Evolutionary conservation across 2,113 vertebrate species (phyloP).

Genomic region (Theristicus caerulescens): DNA sequence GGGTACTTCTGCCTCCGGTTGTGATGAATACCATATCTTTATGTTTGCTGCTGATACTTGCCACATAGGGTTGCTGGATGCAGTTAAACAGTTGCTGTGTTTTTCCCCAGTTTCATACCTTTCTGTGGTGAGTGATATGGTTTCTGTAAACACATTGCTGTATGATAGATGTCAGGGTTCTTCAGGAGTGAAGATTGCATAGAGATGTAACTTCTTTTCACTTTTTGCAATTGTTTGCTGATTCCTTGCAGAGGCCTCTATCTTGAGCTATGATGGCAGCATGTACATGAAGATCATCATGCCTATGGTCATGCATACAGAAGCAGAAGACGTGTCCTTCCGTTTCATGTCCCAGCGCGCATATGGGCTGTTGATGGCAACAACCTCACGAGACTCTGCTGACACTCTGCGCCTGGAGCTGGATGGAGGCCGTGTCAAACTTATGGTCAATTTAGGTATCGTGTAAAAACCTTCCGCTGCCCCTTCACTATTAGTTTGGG

Average conservation of each 20-base stretch:
- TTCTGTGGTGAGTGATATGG: background rate
- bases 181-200: background rate
- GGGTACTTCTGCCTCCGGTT: background rate
- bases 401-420: slow-evolving; percentile 94
- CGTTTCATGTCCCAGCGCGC: slow-evolving; percentile 97
- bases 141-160: background rate
- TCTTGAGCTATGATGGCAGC: slow-evolving; percentile 93
- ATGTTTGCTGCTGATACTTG: background rate
- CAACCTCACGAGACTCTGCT: slow-evolving; percentile 91
- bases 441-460: slow-evolving; percentile 98
- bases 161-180: background rate
- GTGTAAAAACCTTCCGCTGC: slow-evolving; percentile 71
- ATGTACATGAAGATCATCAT: slow-evolving; percentile 99
- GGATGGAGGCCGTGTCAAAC: slow-evolving; percentile 92
- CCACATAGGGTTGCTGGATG: background rate
- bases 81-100: background rate
- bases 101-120: background rate
- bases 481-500: slow-evolving; percentile 65
- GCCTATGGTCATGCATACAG: slow-evolving; percentile 91
- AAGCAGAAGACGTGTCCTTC: slow-evolving; percentile 95
- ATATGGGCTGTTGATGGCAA: slow-evolving; percentile 92
- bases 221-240: background rate
- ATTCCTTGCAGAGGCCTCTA: slow-evolving; percentile 86
- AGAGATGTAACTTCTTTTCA: background rate
- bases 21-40: background rate